These are phyloP conservation scores for Amphilophus citrinellus DNA, from an alignment of 2,113 vertebrate species.

Conservation along the genomic window DNA sequence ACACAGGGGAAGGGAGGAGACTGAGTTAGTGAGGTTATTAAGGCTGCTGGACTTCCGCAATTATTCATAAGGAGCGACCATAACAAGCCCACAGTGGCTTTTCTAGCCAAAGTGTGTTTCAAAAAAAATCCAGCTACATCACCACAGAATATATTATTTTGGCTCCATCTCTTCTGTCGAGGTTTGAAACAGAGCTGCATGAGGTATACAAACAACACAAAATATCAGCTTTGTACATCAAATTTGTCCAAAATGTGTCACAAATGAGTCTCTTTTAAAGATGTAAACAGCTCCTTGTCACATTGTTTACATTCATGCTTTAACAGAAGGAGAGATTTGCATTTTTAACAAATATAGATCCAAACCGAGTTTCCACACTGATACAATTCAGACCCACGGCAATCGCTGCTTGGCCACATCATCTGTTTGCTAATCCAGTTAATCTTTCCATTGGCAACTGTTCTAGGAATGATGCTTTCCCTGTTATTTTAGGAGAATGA, in stretches of 20 bases:
- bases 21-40: slow-evolving; percentile 61
- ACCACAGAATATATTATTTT: slow-evolving; percentile 64
- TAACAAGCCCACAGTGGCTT: slow-evolving; percentile 60
- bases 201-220: neutral
- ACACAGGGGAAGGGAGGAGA: slow-evolving; percentile 19
- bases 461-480: slow-evolving; percentile 56
- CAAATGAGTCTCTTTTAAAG: neutral
- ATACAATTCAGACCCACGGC: slow-evolving; percentile 50
- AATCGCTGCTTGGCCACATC: slow-evolving; percentile 40
- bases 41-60: slow-evolving; percentile 44
- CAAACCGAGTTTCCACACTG: slow-evolving; percentile 30
- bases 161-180: slow-evolving; percentile 55
- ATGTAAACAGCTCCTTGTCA: slow-evolving; percentile 2
- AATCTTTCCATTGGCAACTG: slow-evolving; percentile 68
- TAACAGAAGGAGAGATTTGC: slow-evolving; percentile 40
- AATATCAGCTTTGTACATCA: slow-evolving; percentile 5
- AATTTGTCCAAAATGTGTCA: slow-evolving; percentile 31
- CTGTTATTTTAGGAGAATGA: slow-evolving; percentile 66
- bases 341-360: slow-evolving; percentile 43
- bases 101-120: slow-evolving; percentile 41
- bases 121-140: slow-evolving; percentile 45
- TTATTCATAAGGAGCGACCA: slow-evolving; percentile 52
- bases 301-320: slow-evolving; percentile 4
- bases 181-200: slow-evolving; percentile 52
- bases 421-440: slow-evolving; percentile 69